Base-by-base conservation (phyloP, 2,888 invertebrate genomes). In the Andrena bucephala region DNA sequence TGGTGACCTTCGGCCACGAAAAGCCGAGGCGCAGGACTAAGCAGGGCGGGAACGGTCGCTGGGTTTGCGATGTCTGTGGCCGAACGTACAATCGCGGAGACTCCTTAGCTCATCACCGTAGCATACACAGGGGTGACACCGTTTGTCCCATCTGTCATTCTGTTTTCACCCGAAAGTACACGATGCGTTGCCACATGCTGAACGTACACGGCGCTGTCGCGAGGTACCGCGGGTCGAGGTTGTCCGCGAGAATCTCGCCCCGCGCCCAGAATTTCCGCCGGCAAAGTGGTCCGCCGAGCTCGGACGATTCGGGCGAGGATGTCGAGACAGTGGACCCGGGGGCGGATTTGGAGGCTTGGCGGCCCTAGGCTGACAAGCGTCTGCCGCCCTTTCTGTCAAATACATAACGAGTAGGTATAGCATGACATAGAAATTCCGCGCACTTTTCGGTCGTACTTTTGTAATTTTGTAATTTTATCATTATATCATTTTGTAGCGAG, bases 21-120 rank as follows among this genome's bases (percentile, higher is more conserved):
- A 87, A 79, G 72, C 52, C 81, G 83, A 93, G 92, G 83, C 92
- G 93, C 86, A 92, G 93, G 84, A 89, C 92, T 71, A 92, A 92
- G 90, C 93, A 92, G 88, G 93, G 93, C 88, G 92, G 91, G 83
- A 92, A 85, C 87, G 93, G 92, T 89, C 93, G 94, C 83, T 94
- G 93, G 93, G 92, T 93, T 79, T 94, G 94, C 91, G 92, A 94
- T 90, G 93, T 94, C 87, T 94, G 94, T 88, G 94, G 94, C 85
- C 94, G 94, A 88, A 90, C 89, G 87, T 94, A 94, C 92, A 93
- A 91, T 90, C 94, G 94, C 83, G 93, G 93, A 65, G 94, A 94
- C 89, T 94, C 94, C 79, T 90, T 94, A 69, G 93, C 94, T 70
- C 94, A 94, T 83, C 94, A 94, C 88, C 94, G 93, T 87, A 94